Conservation (phyloP, 2,888 invertebrate species). For the Lysandra coridon region DNA sequence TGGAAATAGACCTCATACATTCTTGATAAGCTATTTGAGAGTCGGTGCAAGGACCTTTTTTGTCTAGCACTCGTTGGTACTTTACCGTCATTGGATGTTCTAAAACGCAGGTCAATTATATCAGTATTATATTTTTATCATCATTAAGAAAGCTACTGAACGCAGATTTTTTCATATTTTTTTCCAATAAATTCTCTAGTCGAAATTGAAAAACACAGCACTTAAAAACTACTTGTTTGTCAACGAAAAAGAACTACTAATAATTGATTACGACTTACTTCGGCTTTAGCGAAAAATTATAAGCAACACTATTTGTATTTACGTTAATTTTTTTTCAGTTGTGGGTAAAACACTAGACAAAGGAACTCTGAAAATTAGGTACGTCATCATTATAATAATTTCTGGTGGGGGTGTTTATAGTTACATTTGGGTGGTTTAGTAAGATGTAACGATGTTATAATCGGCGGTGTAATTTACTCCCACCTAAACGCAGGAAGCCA, state of each 20-base stretch:
- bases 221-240: no score
- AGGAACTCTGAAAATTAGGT: not conserved
- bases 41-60: conserved; percentile 5
- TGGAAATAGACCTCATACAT: not conserved
- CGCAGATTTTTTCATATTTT: not conserved
- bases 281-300: no score
- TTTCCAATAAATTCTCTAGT: not conserved
- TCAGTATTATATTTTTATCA: not conserved
- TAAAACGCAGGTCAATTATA: not conserved
- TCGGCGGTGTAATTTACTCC: conserved; percentile 26
- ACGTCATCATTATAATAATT: conserved; percentile 12
- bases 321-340: not conserved
- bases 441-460: conserved; percentile 31
- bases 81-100: not conserved
- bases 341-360: not conserved
- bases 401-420: conserved; percentile 3
- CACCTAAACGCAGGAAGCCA: conserved; percentile 39
- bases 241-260: no score
- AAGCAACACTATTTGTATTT: not conserved
- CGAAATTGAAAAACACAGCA: no score
- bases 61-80: not conserved
- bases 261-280: no score
- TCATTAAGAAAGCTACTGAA: not conserved
- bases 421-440: conserved; percentile 31
- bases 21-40: not conserved